These are phyloP conservation scores for Dioctria linearis DNA, from an alignment of 2,888 invertebrate genomes.

Conservation along the genomic window DNA sequence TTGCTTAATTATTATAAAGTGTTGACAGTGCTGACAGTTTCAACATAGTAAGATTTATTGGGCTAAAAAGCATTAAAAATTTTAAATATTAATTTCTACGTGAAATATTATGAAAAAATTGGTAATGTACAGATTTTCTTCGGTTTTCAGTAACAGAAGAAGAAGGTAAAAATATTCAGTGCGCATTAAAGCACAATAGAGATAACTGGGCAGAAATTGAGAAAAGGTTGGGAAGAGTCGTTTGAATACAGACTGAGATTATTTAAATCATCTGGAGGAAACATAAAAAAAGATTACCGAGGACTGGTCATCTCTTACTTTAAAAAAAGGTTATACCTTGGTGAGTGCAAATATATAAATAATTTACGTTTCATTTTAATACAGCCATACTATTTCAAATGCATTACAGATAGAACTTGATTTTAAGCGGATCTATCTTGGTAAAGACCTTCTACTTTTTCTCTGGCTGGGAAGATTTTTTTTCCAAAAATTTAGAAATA, in stretches of 20 bases:
- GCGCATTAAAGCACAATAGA: background rate
- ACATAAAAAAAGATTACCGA: background rate
- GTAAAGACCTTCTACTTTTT: background rate
- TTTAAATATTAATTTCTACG: no score
- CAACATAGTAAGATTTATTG: no score
- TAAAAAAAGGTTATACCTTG: conserved; percentile 5
- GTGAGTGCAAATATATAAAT: background rate
- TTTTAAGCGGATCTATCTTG: background rate
- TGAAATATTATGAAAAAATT: no score
- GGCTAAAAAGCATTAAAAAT: no score
- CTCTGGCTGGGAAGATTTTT: background rate
- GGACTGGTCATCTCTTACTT: background rate
- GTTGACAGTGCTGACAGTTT: no score
- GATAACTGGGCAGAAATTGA: background rate
- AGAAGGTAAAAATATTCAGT: background rate
- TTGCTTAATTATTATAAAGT: no score
- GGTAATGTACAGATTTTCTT: no score
- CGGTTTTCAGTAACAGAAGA: background rate
- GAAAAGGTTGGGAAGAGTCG: background rate
- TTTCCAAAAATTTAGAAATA: background rate
- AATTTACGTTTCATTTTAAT: background rate
- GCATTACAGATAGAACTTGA: conserved; percentile 1
- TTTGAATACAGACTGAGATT: background rate
- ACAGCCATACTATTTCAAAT: background rate
- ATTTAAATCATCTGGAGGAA: background rate